phyloP scores from a whole-genome alignment of 2,113 vertebrate genomes.

The Halcyon senegalensis region DNA sequence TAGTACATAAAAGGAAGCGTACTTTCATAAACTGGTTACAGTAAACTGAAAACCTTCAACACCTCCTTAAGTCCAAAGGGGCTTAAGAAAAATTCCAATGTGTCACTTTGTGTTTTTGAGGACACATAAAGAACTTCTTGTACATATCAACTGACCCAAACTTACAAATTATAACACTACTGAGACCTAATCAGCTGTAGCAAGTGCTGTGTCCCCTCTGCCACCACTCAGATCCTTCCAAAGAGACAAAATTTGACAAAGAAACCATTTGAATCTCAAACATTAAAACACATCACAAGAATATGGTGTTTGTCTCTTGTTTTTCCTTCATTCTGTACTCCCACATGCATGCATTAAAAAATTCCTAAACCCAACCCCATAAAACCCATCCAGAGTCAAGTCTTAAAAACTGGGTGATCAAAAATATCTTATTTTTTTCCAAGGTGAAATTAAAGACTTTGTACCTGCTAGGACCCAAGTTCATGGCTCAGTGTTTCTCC shows the following conservation, averaged over 20 bases:
- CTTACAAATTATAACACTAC: not conserved
- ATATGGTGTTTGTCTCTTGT: not conserved
- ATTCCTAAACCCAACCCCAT: not conserved
- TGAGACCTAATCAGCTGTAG: not conserved
- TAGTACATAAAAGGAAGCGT: constrained; percentile 46
- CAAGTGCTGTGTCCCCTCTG: not conserved
- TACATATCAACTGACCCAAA: not conserved
- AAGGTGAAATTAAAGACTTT: constrained; percentile 25
- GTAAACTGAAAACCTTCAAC: constrained; percentile 22
- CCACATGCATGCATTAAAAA: not conserved
- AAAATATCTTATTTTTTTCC: not conserved
- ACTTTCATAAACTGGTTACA: constrained; percentile 53
- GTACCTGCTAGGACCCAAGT: not conserved
- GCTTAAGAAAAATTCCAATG: constrained; percentile 1
- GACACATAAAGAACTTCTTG: not conserved
- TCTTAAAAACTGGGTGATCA: not conserved
- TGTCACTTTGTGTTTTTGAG: not conserved
- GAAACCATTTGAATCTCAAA: not conserved
- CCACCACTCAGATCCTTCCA: not conserved
- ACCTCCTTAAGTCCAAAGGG: constrained; percentile 20
- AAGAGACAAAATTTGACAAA: not conserved
- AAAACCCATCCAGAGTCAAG: not conserved
- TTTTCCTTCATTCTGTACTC: not conserved
- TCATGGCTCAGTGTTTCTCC: constrained; percentile 45
- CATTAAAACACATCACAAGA: not conserved